Evolutionary conservation across 2,113 vertebrate genomes (phyloP).

Genomic region (Arvicanthis niloticus): DNA sequence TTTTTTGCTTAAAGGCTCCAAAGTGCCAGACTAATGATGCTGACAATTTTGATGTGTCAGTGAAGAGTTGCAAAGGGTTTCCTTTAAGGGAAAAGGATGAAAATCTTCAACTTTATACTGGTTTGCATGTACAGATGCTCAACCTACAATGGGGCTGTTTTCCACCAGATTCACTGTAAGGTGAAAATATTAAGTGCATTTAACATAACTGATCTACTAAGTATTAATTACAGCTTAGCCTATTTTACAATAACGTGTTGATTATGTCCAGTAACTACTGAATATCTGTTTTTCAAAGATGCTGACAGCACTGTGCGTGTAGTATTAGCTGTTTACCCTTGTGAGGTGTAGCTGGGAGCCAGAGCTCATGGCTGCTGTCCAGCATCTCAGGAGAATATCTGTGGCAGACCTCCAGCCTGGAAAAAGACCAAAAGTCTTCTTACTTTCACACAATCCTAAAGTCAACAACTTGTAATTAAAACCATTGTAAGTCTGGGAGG

Average conservation of each 20-base stretch:
- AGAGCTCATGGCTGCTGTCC: neutral
- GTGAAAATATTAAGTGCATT: neutral
- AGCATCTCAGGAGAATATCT: neutral
- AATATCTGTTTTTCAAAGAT: neutral
- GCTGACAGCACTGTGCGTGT: neutral
- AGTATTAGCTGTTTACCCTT: neutral
- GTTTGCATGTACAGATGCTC: neutral
- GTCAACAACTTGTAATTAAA: neutral
- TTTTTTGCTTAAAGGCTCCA: neutral
- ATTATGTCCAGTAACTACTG: neutral
- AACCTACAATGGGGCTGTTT: neutral
- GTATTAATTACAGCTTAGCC: neutral
- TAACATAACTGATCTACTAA: neutral
- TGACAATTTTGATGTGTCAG: neutral
- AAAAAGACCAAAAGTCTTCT: neutral
- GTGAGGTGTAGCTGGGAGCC: neutral
- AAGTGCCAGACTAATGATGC: neutral
- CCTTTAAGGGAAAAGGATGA: neutral
- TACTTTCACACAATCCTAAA: neutral
- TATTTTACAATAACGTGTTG: neutral
- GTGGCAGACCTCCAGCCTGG: neutral
- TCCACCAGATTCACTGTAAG: neutral
- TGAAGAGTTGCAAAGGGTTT: neutral
- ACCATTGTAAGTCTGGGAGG: neutral
- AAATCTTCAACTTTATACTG: neutral